Conservation (phyloP, 2,888 invertebrate genomes). For the Eupithecia inturbata region DNA sequence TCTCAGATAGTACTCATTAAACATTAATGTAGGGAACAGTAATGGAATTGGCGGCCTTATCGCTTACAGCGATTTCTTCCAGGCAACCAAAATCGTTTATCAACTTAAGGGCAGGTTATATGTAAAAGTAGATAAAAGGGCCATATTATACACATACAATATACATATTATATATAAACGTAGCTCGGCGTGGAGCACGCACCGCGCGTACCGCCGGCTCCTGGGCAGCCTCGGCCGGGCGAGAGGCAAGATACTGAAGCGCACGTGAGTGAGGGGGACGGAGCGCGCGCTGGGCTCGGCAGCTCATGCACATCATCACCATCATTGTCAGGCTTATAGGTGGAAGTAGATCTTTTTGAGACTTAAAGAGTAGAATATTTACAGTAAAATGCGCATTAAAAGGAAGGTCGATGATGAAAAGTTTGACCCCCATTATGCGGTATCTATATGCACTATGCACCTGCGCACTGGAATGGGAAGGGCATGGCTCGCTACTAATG, state of each 20-base stretch:
- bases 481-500: no score
- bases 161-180: not conserved
- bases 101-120: no score
- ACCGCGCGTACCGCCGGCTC: slow-evolving; percentile 70
- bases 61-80: no score
- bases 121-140: not conserved
- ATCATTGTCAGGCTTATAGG: not conserved
- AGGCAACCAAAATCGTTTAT: no score
- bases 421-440: no score
- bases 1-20: no score
- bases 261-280: slow-evolving; percentile 72
- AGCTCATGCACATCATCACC: slow-evolving; percentile 1
- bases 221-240: slow-evolving; percentile 74
- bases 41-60: no score
- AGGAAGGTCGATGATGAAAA: no score
- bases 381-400: not conserved
- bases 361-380: not conserved
- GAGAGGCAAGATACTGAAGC: slow-evolving; percentile 77
- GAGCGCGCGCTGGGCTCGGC: slow-evolving; percentile 33
- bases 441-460: no score
- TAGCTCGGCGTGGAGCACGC: slow-evolving; percentile 55
- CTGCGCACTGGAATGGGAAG: no score
- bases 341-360: not conserved
- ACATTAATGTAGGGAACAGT: no score
- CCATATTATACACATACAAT: no score